Evolutionary conservation across 2,888 invertebrate genomes (phyloP), one percentile per base, ranked within the genome.

Genomic region (Seira sanloemensis): DNA sequence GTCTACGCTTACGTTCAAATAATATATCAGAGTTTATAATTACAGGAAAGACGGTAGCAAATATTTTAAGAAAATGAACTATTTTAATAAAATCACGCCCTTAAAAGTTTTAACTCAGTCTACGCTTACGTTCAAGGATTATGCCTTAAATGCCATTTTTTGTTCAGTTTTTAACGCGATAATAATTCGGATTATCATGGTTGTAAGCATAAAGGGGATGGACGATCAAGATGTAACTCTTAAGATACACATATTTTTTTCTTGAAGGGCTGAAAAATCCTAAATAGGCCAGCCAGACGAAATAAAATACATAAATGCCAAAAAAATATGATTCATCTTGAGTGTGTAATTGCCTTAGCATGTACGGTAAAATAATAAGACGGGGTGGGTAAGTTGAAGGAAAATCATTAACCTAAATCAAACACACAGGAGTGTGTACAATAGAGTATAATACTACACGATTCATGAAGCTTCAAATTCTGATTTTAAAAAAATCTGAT

Each of bases 351-450:
- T 58, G 58, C n/a, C n/a, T 58, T 58, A 58, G n/a, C 58, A 58
- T 37, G 37, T 37, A 37, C 37, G 12, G 37, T 37, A 12, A 37
- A 37, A 12, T n/a, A 58, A n/a, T 58, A 18, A 4, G 23, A 71
- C 50, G 67, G 67, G 27, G 19, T 16, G 54, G 58, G 62, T 25
- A 4, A 4, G 58, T n/a, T 58, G 37, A 62, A 46, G 21, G 74
- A 66, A 79, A 84, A 76, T 84, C 79, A 79, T 84, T 84, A 84
- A 84, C 84, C 84, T 84, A 84, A 76, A 84, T 83, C 73, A 78
- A 77, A 67, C 12, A 69, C 18, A 69, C n/a, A n/a, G 58, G 58
- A 58, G 5, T n/a, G 4, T 58, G 9, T n/a, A 58, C 58, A 58
- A n/a, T n/a, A n/a, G n/a, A n/a, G n/a, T n/a, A n/a, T n/a, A n/a